Evolutionary conservation across 2,113 vertebrate species (phyloP).

Genomic region (Anarhynchus alexandrinus): DNA sequence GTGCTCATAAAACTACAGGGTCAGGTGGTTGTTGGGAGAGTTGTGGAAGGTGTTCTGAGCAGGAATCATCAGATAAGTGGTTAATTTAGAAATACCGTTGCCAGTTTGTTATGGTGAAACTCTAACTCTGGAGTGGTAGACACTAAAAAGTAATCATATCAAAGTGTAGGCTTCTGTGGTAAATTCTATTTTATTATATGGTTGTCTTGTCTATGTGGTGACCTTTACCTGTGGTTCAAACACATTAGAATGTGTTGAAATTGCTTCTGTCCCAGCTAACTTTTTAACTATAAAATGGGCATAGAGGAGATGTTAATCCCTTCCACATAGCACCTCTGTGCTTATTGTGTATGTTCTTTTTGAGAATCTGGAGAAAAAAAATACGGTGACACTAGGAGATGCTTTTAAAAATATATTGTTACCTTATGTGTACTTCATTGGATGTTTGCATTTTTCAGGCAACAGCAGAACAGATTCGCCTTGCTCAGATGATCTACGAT

Average conservation of each 20-base stretch:
- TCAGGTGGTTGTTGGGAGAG: not conserved
- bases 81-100: not conserved
- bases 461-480: constrained; percentile 97
- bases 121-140: not conserved
- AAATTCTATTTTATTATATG: not conserved
- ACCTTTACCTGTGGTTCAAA: not conserved
- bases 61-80: not conserved
- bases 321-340: not conserved
- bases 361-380: not conserved
- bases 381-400: not conserved
- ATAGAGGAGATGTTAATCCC: not conserved
- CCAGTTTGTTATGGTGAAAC: not conserved
- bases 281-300: not conserved
- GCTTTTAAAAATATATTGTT: not conserved
- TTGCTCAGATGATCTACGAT: constrained; percentile 96
- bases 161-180: not conserved
- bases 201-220: not conserved
- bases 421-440: not conserved
- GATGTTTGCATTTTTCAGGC: constrained; percentile 75
- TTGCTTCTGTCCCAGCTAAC: not conserved
- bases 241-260: not conserved
- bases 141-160: not conserved
- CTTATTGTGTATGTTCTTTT: not conserved
- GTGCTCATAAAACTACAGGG: not conserved
- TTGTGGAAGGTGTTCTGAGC: not conserved